Conservation (phyloP, 2,888 invertebrate species). For the Phortica okadai region DNA sequence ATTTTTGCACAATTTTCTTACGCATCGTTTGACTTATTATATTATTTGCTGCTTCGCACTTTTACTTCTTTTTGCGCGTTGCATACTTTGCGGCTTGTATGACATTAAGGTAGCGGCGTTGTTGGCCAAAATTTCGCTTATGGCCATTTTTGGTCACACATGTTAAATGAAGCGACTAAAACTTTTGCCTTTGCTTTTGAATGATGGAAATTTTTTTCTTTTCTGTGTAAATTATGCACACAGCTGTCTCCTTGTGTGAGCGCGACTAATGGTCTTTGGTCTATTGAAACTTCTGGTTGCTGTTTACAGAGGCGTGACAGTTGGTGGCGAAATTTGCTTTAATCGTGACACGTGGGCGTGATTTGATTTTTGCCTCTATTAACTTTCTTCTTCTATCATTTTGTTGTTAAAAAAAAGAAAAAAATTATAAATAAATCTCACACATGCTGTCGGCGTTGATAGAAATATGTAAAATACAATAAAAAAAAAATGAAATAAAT, state of each 20-base stretch:
- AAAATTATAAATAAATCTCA: no score
- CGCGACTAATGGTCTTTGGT: slow-evolving; percentile 18
- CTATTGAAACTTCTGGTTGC: neutral
- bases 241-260: neutral
- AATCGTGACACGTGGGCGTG: neutral
- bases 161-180: slow-evolving; percentile 21
- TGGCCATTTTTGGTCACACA: slow-evolving; percentile 13
- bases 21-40: slow-evolving; percentile 25
- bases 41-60: slow-evolving; percentile 9
- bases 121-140: neutral
- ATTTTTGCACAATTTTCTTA: slow-evolving; percentile 33
- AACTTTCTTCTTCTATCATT: neutral
- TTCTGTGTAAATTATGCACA: slow-evolving; percentile 19
- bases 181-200: neutral
- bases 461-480: neutral
- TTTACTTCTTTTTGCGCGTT: neutral
- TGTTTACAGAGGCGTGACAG: neutral
- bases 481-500: neutral
- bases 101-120: neutral
- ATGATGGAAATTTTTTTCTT: neutral
- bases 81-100: neutral
- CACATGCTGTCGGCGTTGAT: no score
- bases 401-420: neutral
- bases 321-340: neutral
- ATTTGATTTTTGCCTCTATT: neutral